Evolutionary conservation across 2,888 invertebrate genomes (phyloP).

Genomic region (Bombyx huttoni): DNA sequence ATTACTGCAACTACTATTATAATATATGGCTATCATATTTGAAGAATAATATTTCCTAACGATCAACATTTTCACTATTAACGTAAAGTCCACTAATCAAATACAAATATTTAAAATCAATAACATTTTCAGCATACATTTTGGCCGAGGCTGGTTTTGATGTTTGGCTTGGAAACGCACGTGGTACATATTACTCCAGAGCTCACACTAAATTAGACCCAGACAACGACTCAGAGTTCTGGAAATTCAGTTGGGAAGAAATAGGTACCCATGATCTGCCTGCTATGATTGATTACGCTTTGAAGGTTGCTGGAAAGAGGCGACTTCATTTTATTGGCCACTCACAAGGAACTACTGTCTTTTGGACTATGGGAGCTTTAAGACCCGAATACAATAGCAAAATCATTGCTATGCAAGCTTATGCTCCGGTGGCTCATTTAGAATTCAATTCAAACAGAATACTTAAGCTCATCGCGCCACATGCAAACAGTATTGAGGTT

Average conservation of each 20-base stretch:
- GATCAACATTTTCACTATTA: neutral
- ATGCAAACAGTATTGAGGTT: constrained; percentile 39
- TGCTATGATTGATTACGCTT: constrained; percentile 80
- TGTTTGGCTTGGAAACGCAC: constrained; percentile 84
- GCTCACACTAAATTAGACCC: constrained; percentile 58
- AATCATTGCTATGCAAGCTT: constrained; percentile 72
- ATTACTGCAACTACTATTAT: too few relatives aligned
- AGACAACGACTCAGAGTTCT: constrained; percentile 45
- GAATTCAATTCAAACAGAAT: constrained; percentile 55
- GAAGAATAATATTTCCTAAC: too few relatives aligned
- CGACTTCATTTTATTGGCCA: constrained; percentile 83
- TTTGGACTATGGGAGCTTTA: constrained; percentile 75
- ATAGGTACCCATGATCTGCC: constrained; percentile 84
- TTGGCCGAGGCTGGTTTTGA: constrained; percentile 77
- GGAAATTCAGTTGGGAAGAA: constrained; percentile 84
- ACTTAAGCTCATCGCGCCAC: constrained; percentile 41
- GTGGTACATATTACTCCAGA: constrained; percentile 78
- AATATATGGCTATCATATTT: too few relatives aligned
- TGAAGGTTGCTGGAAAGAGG: constrained; percentile 63
- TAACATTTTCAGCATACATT: constrained; percentile 30
- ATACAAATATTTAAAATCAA: neutral
- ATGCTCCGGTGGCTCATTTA: constrained; percentile 76
- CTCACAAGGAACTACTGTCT: constrained; percentile 76
- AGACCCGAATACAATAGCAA: constrained; percentile 75
- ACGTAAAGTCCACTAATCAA: neutral